Base-by-base conservation (phyloP, 2,888 invertebrate genomes). In the Palloptera scutellata region DNA sequence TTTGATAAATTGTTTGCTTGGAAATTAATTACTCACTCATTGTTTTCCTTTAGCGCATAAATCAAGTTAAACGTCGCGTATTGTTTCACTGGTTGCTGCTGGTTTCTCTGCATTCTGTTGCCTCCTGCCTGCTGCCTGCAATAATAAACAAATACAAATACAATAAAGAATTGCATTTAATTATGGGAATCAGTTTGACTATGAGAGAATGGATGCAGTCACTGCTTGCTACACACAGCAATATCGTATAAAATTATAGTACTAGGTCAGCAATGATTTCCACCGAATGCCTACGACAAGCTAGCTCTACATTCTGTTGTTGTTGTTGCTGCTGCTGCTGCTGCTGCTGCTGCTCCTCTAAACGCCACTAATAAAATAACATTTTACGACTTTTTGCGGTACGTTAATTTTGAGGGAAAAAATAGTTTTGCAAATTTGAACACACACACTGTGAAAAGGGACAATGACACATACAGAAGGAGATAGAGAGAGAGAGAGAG, bases 91-190 rank as follows among this genome's bases (percentile, higher is more conserved):
- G 62, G 62, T 30, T 30, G 60, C 30, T 30, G 30, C 30, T 30
- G 2, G 53, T 70, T 69, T 72, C 70, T 71, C 67, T 71, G 67
- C 72, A 69, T 73, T 77, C 70, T 69, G 63, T 72, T 70, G 57
- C 30, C 30, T 2, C 3, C 30, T 30, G 30, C 30, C 30, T 2
- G 30, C 30, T 30, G 30, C 30, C 30, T 30, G 2, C 30, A 30
- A 30, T 30, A 30, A 30, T 6, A 30, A 30, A 30, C 30, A 30
- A 30, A 30, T 4, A 30, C 77, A 78, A 75, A 72, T 74, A 77
- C 74, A 75, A 78, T 78, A n/a, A n/a, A 78, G 78, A 78, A 78
- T 77, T 76, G 79, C 78, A 77, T 77, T 78, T 80, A 78, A 74
- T 78, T 78, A 76, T 74, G 68, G 68, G 59, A 43, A 45, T 52